Percentiles rank a stretch among this genome's conserved stretches.
phyloP scores from a whole-genome alignment of 2,888 invertebrate genomes.

The Dynastes grantii region DNA sequence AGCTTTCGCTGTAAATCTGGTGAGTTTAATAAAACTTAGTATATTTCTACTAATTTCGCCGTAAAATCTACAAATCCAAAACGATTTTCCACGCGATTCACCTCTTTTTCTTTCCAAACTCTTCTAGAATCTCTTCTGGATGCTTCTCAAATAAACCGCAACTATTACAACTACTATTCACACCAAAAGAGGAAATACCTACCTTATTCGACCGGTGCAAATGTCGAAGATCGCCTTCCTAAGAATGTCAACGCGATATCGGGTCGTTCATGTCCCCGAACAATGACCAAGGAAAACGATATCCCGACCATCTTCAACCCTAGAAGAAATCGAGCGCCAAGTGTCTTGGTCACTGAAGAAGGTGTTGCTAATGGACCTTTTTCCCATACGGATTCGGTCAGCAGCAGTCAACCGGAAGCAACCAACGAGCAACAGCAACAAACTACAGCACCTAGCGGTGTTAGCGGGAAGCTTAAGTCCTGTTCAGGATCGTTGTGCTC shows the following conservation, averaged over 20 bases:
- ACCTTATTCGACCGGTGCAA: neutral
- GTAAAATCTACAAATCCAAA: no score
- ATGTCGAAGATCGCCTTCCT: slow-evolving; percentile 2
- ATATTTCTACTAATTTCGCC: no score
- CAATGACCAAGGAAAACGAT: slow-evolving; percentile 82
- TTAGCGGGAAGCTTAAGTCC: slow-evolving; percentile 70
- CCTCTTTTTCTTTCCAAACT: neutral
- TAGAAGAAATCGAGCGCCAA: slow-evolving; percentile 66
- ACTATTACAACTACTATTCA: neutral
- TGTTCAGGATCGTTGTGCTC: slow-evolving; percentile 88
- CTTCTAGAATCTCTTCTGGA: slow-evolving; percentile 18
- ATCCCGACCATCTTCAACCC: slow-evolving; percentile 89
- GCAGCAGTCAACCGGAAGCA: slow-evolving; percentile 68
- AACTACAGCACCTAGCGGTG: slow-evolving; percentile 65
- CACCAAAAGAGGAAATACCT: neutral
- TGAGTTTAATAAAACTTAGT: no score
- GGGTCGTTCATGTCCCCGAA: slow-evolving; percentile 39
- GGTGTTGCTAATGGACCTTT: slow-evolving; percentile 67
- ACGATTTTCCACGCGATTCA: no score
- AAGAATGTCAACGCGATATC: slow-evolving; percentile 4
- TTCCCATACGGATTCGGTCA: slow-evolving; percentile 67
- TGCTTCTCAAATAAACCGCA: slow-evolving; percentile 22
- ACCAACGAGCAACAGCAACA: slow-evolving; percentile 71
- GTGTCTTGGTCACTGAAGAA: slow-evolving; percentile 68
- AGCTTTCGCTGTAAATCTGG: no score